A percentile compares a stretch with the other conserved stretches of the same genome.
Conservation (phyloP, 2,888 invertebrate genomes). For the Eremobia ochroleuca region DNA sequence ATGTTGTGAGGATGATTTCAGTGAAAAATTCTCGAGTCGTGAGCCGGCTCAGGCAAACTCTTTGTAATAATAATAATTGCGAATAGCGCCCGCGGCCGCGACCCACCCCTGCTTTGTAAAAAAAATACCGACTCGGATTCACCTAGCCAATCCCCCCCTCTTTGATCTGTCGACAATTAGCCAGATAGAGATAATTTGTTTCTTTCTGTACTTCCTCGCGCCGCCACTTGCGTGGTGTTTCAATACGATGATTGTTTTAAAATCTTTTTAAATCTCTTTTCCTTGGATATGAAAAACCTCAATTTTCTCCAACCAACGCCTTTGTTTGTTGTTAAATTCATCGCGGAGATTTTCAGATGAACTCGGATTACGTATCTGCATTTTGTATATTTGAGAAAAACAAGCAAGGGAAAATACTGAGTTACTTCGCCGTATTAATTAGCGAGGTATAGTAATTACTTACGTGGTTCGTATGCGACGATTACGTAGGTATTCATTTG, state of each 20-base stretch:
- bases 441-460: slow-evolving; percentile 56
- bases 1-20: slow-evolving; percentile 80
- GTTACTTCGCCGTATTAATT: slow-evolving; percentile 57
- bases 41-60: slow-evolving; percentile 88
- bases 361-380: slow-evolving; percentile 68
- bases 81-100: slow-evolving; percentile 84
- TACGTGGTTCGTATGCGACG: slow-evolving; percentile 61
- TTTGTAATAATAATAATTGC: slow-evolving; percentile 91
- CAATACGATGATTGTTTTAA: slow-evolving; percentile 85
- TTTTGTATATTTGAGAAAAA: slow-evolving; percentile 63
- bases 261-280: slow-evolving; percentile 71
- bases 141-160: slow-evolving; percentile 77
- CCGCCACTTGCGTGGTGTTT: slow-evolving; percentile 82
- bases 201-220: slow-evolving; percentile 78
- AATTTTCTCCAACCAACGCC: slow-evolving; percentile 70
- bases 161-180: slow-evolving; percentile 89
- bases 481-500: slow-evolving; percentile 26
- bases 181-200: slow-evolving; percentile 88
- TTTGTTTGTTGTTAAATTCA: slow-evolving; percentile 72
- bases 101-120: slow-evolving; percentile 74
- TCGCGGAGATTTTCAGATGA: slow-evolving; percentile 69
- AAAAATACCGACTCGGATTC: slow-evolving; percentile 84
- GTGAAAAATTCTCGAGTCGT: slow-evolving; percentile 82
- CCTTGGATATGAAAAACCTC: slow-evolving; percentile 75
- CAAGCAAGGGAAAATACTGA: slow-evolving; percentile 27